Evolutionary conservation across 2,797 vertebrate species (phyloP), one percentile per base, ranked within the genome.

Genomic region (Threskiornis aethiopicus): DNA sequence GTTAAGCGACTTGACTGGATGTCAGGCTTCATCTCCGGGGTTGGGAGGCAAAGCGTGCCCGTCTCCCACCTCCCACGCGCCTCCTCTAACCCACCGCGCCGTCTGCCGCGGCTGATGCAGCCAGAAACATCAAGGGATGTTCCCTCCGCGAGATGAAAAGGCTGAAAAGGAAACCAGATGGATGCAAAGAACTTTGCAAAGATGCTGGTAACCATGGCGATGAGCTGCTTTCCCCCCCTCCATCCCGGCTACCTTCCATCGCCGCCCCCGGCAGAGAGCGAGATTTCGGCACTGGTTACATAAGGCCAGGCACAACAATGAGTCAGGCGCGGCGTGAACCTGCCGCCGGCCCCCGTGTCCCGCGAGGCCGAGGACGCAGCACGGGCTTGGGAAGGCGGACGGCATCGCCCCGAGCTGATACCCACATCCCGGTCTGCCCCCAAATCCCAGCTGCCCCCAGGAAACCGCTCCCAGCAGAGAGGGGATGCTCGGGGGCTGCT

Each of bases 161-260:
- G 35, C 61, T 62, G 96, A 25, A 44, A 46, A 77, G 26, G 76
- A 83, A 87, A 79, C 41, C 93, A 66, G 79, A 75, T 67, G 93
- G 96, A 82, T 41, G 71, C 3, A 1, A 41, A 67, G 83, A 93
- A 82, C 46, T 82, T 51, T 69, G 88, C 51, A 49, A 89, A 44
- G 94, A 51, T 46, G 90, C 72, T 18, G 83, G 96, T 97, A 73
- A 79, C 92, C 95, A 94, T 94, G 93, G 90, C 1, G 5, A 96
- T 7, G 25, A 52, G 82, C 94, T 91, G 72, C 33, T 75, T 58
- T 9, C 4, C 5, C 3, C 5, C 6, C 13, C 10, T 5, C 47
- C 58, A 39, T 39, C 73, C 91, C 37, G 0, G 77, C 67, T 66
- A 25, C 73, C 26, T 55, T 52, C 77, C 92, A 11, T 14, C 15